These are phyloP conservation scores for Etheostoma spectabile DNA, from an alignment of 2,113 vertebrate genomes.

Conservation along the genomic window DNA sequence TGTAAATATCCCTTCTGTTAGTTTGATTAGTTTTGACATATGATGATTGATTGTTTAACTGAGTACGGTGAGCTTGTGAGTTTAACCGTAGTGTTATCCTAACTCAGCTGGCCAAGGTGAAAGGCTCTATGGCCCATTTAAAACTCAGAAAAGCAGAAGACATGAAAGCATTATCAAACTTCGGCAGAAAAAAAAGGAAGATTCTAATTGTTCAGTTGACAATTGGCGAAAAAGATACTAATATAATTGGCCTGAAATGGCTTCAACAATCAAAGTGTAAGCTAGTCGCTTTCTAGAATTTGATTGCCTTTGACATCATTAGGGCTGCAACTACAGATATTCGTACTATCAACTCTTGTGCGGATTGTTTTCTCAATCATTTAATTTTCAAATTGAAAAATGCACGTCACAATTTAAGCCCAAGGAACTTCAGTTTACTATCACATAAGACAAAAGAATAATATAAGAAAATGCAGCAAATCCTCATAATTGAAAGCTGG, in stretches of 20 bases:
- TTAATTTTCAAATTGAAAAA: neutral
- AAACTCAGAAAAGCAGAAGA: neutral
- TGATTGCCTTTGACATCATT: neutral
- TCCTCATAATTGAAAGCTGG: neutral
- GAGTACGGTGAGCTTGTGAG: neutral
- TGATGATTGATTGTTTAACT: neutral
- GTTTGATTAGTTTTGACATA: neutral
- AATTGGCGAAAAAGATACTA: neutral
- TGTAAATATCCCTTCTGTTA: neutral
- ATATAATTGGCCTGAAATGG: no score
- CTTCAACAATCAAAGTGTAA: neutral
- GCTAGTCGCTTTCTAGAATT: neutral
- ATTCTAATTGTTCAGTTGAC: neutral
- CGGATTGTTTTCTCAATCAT: neutral
- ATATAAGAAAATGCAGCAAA: neutral
- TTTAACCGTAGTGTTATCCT: neutral
- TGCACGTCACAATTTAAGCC: neutral
- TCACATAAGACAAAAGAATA: neutral
- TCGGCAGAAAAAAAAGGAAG: neutral
- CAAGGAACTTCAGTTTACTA: neutral
- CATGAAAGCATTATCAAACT: neutral
- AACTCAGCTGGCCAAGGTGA: neutral
- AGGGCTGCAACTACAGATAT: neutral
- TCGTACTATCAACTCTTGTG: neutral
- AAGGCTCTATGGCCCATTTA: neutral